Conservation (phyloP, 2,113 vertebrate genomes). For the Parus major region DNA sequence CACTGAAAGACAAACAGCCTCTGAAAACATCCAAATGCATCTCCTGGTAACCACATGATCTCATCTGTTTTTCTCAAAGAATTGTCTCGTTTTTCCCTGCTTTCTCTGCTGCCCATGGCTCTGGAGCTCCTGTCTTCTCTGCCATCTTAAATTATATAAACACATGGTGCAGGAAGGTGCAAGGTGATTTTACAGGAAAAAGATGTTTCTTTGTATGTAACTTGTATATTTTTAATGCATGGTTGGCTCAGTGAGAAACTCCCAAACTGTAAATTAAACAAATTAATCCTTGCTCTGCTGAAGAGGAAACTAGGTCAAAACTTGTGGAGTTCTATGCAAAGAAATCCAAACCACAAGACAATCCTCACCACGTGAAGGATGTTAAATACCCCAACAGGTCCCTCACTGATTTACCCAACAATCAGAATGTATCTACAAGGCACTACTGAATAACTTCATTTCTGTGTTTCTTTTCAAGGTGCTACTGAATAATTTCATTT, state of each 20-base stretch:
- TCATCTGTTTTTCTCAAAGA: neutral
- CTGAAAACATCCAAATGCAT: neutral
- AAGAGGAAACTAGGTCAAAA: neutral
- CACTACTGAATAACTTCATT: neutral
- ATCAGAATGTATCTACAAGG: neutral
- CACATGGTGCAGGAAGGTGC: neutral
- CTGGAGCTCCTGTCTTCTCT: neutral
- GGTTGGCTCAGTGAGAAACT: neutral
- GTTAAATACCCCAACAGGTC: neutral
- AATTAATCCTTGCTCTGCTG: neutral
- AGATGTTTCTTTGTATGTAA: neutral
- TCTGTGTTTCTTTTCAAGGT: neutral
- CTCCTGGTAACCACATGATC: neutral
- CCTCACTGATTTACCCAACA: neutral
- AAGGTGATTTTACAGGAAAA: neutral
- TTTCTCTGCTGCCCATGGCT: neutral
- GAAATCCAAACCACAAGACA: neutral
- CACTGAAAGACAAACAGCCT: conserved; percentile 5
- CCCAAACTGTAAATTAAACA: neutral
- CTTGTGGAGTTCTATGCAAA: neutral
- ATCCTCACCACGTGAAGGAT: neutral
- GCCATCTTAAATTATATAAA: neutral
- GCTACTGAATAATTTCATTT: neutral
- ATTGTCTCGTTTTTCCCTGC: neutral
- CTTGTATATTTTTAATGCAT: neutral